Evolutionary conservation across 2,113 vertebrate species (phyloP), one percentile per base, ranked within the genome.

Genomic region (Hippoglossus stenolepis): DNA sequence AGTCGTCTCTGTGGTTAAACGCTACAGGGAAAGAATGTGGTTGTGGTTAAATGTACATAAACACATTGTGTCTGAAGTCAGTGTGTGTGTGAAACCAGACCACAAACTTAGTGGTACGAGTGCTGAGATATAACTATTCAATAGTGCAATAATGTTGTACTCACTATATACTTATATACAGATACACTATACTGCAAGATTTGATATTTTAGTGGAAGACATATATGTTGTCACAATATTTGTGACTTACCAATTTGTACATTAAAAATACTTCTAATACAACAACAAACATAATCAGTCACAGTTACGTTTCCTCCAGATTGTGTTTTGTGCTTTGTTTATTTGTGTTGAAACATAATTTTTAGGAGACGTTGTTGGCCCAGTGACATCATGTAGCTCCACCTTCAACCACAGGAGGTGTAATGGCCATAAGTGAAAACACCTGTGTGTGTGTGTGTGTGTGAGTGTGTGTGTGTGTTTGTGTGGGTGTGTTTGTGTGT

Each of bases 391-490:
- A 49, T 70, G 58, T 45, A 64, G 43, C 0, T 54, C 18, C 21
- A 56, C 70, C 28, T 57, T 58, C 20, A 81, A 10, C 53, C 61
- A 69, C 66, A 70, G 56, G 56, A 59, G 56, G 24, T 23, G 54
- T 65, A 51, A 76, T 53, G 63, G 45, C 14, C 11, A 3, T 51
- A 71, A 71, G 24, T 70, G 26, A 40, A 77, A 80, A 62, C 78
- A 61, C 26, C 12, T 54, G 63, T 57, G 56, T 70, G 49, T 23
- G 23, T n/a, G 40, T 53, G 57, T 56, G 20, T 60, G 58, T 31
- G 26, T 31, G 58, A 18, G 15, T 65, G 28, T 72, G 7, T 60
- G 58, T 31, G 26, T 20, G 59, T 17, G 15, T 64, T 21, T 28
- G 28, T 5, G 28, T 28, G 28, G 5, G 28, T 28, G 14, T 57